phyloP scores from a whole-genome alignment of 2,113 vertebrate genomes.

The Oenanthe melanoleuca region DNA sequence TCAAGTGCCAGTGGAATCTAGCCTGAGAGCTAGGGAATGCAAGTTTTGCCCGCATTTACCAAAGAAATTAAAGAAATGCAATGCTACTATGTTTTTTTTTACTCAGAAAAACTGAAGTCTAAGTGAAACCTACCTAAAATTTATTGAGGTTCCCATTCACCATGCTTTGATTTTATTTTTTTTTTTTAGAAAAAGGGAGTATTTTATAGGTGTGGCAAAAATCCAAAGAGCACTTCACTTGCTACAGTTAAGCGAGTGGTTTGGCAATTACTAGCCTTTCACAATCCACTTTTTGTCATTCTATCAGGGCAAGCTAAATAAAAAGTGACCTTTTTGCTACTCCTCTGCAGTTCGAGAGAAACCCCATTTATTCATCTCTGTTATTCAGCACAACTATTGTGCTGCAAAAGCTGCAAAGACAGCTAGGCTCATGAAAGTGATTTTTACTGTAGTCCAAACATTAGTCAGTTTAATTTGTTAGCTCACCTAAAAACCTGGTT shows the following conservation, averaged over 20 bases:
- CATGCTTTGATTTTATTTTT: background rate
- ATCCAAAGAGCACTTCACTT: background rate
- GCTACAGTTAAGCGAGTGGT: background rate
- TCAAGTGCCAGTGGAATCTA: background rate
- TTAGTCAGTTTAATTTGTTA: background rate
- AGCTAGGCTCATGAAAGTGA: background rate
- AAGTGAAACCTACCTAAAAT: background rate
- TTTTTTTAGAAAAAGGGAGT: background rate
- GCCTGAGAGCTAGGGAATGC: background rate
- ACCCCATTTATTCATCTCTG: background rate
- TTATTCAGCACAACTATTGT: slow-evolving; percentile 17
- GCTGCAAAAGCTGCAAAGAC: background rate
- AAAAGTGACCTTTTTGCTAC: background rate
- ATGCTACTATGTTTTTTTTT: background rate
- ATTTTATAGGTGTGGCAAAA: background rate
- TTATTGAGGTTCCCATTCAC: background rate
- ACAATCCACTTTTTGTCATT: background rate
- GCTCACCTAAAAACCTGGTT: background rate
- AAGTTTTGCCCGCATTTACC: background rate
- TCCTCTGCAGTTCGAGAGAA: background rate
- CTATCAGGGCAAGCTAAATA: background rate
- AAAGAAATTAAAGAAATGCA: background rate
- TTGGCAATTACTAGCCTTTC: background rate
- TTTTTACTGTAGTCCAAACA: background rate
- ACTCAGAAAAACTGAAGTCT: background rate